Evolutionary conservation across 2,888 invertebrate species (phyloP).

Genomic region (Cheilosia variabilis): DNA sequence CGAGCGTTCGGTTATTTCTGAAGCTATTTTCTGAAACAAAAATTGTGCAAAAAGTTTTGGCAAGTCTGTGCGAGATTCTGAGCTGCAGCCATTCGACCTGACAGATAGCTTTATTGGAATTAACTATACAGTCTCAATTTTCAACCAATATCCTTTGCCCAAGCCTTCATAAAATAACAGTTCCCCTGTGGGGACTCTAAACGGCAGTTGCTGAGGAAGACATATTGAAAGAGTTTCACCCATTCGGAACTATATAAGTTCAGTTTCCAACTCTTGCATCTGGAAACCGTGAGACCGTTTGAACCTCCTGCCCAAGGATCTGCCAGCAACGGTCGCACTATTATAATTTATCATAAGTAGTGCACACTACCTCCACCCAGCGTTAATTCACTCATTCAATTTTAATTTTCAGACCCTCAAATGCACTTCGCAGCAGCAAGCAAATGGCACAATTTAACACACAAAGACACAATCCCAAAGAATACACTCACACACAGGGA

Average conservation of each 20-base stretch:
- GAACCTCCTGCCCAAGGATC: slow-evolving; percentile 16
- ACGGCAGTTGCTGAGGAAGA: too few relatives aligned
- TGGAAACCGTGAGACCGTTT: slow-evolving; percentile 48
- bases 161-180: too few relatives aligned
- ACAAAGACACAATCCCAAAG: background rate
- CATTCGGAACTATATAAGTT: background rate
- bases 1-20: too few relatives aligned
- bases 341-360: slow-evolving; percentile 62
- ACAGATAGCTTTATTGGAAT: too few relatives aligned
- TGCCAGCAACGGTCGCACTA: slow-evolving; percentile 51
- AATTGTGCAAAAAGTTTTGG: too few relatives aligned
- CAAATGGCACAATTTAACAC: slow-evolving; percentile 64
- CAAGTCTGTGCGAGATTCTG: too few relatives aligned
- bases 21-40: too few relatives aligned
- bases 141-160: too few relatives aligned
- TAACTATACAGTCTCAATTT: too few relatives aligned
- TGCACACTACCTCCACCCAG: slow-evolving; percentile 48
- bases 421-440: slow-evolving; percentile 61
- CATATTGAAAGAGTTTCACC: too few relatives aligned
- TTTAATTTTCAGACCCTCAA: slow-evolving; percentile 71
- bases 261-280: slow-evolving; percentile 45
- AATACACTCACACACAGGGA: background rate
- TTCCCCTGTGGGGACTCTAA: too few relatives aligned
- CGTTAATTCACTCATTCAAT: slow-evolving; percentile 69
- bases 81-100: too few relatives aligned